These are phyloP conservation scores for Ascaphus truei DNA, from an alignment of 2,113 vertebrate genomes.

Conservation along the genomic window DNA sequence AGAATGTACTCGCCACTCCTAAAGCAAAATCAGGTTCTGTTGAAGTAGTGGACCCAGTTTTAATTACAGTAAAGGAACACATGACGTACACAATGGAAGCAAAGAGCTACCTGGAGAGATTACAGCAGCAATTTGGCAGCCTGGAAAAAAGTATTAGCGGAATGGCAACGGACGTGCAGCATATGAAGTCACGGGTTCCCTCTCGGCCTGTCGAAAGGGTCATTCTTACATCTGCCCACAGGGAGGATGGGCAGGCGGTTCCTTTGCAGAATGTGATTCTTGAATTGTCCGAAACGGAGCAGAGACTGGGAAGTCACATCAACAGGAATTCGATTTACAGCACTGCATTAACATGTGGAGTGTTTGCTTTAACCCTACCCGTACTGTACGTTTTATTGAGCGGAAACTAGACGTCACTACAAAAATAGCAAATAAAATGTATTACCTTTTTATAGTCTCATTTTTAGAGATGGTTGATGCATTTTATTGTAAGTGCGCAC, in stretches of 20 bases:
- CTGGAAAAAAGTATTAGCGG: slow-evolving; percentile 58
- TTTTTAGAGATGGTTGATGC: no score
- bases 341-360: slow-evolving; percentile 67
- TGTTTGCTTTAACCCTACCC: slow-evolving; percentile 70
- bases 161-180: slow-evolving; percentile 55
- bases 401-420: slow-evolving; percentile 59
- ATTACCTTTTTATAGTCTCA: no score
- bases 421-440: no score
- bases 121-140: slow-evolving; percentile 60
- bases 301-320: slow-evolving; percentile 72
- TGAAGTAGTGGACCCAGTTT: slow-evolving; percentile 53
- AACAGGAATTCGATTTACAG: slow-evolving; percentile 71
- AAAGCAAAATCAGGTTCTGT: slow-evolving; percentile 26
- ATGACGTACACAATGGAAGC: slow-evolving; percentile 64
- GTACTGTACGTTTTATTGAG: slow-evolving; percentile 81
- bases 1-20: slow-evolving; percentile 10
- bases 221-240: slow-evolving; percentile 21
- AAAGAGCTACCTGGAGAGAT: slow-evolving; percentile 56
- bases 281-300: slow-evolving; percentile 67
- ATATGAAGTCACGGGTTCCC: slow-evolving; percentile 52
- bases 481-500: no score
- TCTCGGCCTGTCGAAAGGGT: slow-evolving; percentile 37
- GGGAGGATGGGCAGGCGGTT: slow-evolving; percentile 45
- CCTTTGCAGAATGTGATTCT: slow-evolving; percentile 55
- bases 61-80: slow-evolving; percentile 65